A percentile compares a stretch with the other conserved stretches of the same genome.
These are phyloP conservation scores for Hephaestus fuliginosus DNA, from an alignment of 2,797 vertebrate genomes.

Conservation along the genomic window DNA sequence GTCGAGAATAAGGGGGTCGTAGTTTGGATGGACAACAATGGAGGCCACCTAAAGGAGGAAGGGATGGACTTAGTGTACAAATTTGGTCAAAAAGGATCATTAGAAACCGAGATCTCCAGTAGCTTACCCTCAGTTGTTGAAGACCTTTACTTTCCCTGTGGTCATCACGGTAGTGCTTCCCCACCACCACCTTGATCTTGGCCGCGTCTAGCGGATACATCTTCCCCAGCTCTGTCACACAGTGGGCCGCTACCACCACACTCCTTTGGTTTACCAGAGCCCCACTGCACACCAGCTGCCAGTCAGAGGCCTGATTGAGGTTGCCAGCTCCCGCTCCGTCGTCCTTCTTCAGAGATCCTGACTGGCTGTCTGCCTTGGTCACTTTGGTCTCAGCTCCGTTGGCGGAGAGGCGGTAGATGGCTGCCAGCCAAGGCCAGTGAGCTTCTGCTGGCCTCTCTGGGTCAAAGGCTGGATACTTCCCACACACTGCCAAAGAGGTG, in stretches of 20 bases:
- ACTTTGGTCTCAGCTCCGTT: slow-evolving; percentile 75
- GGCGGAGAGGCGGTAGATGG: slow-evolving; percentile 90
- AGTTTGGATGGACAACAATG: slow-evolving; percentile 92
- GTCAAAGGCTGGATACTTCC: slow-evolving; percentile 91
- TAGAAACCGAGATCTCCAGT: neutral
- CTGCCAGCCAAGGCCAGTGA: slow-evolving; percentile 96
- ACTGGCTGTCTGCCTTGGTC: slow-evolving; percentile 75
- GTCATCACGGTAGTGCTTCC: slow-evolving; percentile 93
- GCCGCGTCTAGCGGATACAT: slow-evolving; percentile 88
- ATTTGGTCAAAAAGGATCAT: neutral
- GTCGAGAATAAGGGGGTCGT: slow-evolving; percentile 95
- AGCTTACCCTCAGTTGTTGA: slow-evolving; percentile 92
- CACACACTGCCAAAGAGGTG: slow-evolving; percentile 90
- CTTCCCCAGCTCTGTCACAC: slow-evolving; percentile 95
- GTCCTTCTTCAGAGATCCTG: slow-evolving; percentile 67
- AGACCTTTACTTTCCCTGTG: slow-evolving; percentile 90
- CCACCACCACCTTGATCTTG: slow-evolving; percentile 93
- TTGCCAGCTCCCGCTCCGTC: slow-evolving; percentile 50
- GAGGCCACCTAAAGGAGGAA: slow-evolving; percentile 88
- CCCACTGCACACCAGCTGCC: slow-evolving; percentile 96
- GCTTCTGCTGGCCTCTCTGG: slow-evolving; percentile 85
- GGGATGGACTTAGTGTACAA: neutral
- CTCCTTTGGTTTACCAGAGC: slow-evolving; percentile 96
- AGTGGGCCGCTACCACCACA: slow-evolving; percentile 94
- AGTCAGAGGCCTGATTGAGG: slow-evolving; percentile 81